A percentile compares a stretch with the other conserved stretches of the same genome.
Evolutionary conservation across 2,797 vertebrate species (phyloP).

Genomic region (Lithobates pipiens): DNA sequence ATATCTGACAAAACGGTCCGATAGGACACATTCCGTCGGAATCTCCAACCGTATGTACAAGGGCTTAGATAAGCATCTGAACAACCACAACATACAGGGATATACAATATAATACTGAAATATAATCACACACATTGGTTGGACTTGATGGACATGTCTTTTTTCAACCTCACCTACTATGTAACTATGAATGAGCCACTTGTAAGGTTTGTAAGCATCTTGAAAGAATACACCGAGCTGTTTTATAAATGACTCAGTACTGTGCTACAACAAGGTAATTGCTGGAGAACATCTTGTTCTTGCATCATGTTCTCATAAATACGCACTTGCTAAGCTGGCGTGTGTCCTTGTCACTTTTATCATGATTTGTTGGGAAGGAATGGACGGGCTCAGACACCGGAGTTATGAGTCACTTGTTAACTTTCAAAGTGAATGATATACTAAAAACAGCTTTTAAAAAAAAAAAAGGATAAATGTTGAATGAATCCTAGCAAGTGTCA

Average conservation of each 20-base stretch:
- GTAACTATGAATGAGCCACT: background rate
- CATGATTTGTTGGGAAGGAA: constrained; percentile 25
- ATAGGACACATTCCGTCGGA: too few species aligned
- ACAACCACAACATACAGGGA: too few species aligned
- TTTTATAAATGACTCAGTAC: background rate
- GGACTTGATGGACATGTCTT: too few species aligned
- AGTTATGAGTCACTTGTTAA: constrained; percentile 30
- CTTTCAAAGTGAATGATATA: constrained; percentile 10
- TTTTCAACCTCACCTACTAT: too few species aligned
- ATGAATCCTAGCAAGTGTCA: background rate
- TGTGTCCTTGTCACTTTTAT: constrained; percentile 19
- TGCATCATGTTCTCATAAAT: constrained; percentile 11
- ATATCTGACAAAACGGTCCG: too few species aligned
- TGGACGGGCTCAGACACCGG: constrained; percentile 1
- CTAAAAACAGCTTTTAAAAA: background rate
- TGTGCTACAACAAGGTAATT: constrained; percentile 8
- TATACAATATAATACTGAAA: too few species aligned
- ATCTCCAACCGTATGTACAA: too few species aligned
- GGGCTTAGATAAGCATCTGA: too few species aligned
- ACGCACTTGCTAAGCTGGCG: constrained; percentile 4
- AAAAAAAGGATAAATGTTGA: background rate
- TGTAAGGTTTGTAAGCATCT: background rate
- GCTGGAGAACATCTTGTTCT: constrained; percentile 27
- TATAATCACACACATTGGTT: too few species aligned
- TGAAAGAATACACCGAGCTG: background rate